Conservation (phyloP, 2,888 invertebrate species). For the Dorcus parallelipipedus region DNA sequence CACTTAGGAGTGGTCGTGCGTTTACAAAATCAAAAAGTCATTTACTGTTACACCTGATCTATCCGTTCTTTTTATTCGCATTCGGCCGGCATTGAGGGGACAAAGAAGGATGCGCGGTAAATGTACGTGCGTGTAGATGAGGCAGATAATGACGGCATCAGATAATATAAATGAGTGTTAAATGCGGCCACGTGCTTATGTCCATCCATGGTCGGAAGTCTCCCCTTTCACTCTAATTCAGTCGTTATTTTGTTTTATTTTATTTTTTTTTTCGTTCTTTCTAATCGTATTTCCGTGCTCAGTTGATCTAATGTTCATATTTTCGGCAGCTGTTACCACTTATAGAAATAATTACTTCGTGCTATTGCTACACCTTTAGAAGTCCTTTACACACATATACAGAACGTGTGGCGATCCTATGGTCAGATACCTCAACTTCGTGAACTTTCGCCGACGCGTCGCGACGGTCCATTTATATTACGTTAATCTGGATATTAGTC, state of each 20-base stretch:
- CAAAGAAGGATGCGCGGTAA: slow-evolving; percentile 4
- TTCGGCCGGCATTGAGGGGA: not conserved
- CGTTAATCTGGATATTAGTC: no score
- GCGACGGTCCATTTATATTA: no score
- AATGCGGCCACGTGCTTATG: slow-evolving; percentile 37
- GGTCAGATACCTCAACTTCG: no score
- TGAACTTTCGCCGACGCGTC: no score
- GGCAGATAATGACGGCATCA: slow-evolving; percentile 25
- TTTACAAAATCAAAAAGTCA: slow-evolving; percentile 16
- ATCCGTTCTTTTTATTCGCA: not conserved
- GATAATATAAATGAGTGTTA: slow-evolving; percentile 43
- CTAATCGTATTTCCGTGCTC: not conserved
- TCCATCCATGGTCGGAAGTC: not conserved
- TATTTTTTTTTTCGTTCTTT: not conserved
- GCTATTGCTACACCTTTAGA: no score
- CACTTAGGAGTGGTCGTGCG: slow-evolving; percentile 9
- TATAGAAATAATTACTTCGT: no score
- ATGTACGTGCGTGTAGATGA: slow-evolving; percentile 17
- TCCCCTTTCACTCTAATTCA: not conserved
- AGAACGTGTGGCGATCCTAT: no score
- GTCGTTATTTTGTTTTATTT: not conserved
- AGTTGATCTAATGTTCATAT: not conserved
- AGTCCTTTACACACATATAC: no score
- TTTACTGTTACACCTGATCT: slow-evolving; percentile 18
- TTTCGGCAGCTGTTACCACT: no score